Evolutionary conservation across 2,113 vertebrate species (phyloP).

Genomic region (Eptesicus fuscus): DNA sequence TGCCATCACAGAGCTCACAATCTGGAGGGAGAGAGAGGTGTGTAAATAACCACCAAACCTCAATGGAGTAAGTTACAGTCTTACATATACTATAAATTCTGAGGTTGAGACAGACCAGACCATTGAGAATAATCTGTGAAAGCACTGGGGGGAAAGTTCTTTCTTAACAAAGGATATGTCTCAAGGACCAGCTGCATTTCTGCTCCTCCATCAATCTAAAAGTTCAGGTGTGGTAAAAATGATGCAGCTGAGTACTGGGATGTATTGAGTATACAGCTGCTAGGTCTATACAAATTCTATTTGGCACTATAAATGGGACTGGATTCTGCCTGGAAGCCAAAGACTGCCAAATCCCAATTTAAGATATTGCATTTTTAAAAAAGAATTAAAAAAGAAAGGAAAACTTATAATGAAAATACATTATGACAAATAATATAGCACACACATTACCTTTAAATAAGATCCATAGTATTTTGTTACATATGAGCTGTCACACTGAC

Average conservation of each 20-base stretch:
- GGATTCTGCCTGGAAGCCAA: slow-evolving; percentile 7
- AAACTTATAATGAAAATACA: slow-evolving; percentile 56
- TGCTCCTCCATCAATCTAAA: background rate
- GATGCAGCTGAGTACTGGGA: background rate
- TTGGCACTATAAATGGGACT: slow-evolving; percentile 32
- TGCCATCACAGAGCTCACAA: background rate
- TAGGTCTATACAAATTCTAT: slow-evolving; percentile 39
- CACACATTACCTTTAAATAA: slow-evolving; percentile 90
- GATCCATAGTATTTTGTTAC: slow-evolving; percentile 96
- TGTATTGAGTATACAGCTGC: slow-evolving; percentile 8
- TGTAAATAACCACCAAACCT: background rate
- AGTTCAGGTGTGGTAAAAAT: slow-evolving; percentile 41
- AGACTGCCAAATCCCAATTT: slow-evolving; percentile 55
- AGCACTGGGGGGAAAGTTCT: background rate
- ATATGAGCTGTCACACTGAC: slow-evolving; percentile 94
- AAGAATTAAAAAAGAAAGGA: slow-evolving; percentile 8
- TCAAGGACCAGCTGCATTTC: slow-evolving; percentile 28
- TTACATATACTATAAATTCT: background rate
- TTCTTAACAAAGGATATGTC: slow-evolving; percentile 9
- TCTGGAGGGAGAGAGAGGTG: background rate
- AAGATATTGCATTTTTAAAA: slow-evolving; percentile 43
- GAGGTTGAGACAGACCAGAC: background rate
- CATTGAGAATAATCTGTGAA: slow-evolving; percentile 7
- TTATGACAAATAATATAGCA: slow-evolving; percentile 50
- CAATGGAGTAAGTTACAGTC: background rate